Base-by-base conservation (phyloP, 2,888 invertebrate genomes). In the Troides aeacus region DNA sequence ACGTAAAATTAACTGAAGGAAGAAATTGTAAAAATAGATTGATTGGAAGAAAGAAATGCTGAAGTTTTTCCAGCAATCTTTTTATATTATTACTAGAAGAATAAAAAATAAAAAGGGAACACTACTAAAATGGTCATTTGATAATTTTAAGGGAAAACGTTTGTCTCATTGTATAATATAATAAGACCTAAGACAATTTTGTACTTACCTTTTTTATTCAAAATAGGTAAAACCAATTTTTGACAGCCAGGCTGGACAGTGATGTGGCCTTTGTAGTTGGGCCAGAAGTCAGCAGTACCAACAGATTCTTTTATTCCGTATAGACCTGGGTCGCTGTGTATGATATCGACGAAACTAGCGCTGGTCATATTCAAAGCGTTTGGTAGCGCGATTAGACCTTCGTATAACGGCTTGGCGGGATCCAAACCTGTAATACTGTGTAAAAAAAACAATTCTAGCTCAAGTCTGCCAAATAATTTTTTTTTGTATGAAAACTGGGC, bases 251-350 rank as follows among this genome's bases (percentile, higher is more conserved):
- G 93, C 72, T 94, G 94, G 2, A 77, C 3, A 46, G 2, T 75
- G 17, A 76, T 78, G 0, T 72, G 74, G 42, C 81, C 85, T 0
- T 89, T 89, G 69, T 89, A 90, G 78, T 94, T 94, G 10, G 94
- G 94, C 94, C 94, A 94, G 77, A 94, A 90, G 73, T 94, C 94
- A 0, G 89, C 93, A 0, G 93, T 93, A 0, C 94, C 94, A 0
- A 87, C 81, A 12, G 92, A 82, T 0, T 79, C 75, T 23, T 88
- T 91, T 30, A 90, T 90, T 1, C 94, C 94, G 78, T 94, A 94
- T n/a, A 91, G 84, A 73, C 94, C 93, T 15, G 94, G 93, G 80
- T 95, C 94, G 4, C 94, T 94, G 80, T 96, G 96, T 64, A 96
- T 93, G 53, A 95, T 93, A 83, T 95, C 94, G 62, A 94, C 94